Evolutionary conservation across 2,888 invertebrate genomes (phyloP), one percentile per base, ranked within the genome.

Genomic region (Acrobeloides nanus): DNA sequence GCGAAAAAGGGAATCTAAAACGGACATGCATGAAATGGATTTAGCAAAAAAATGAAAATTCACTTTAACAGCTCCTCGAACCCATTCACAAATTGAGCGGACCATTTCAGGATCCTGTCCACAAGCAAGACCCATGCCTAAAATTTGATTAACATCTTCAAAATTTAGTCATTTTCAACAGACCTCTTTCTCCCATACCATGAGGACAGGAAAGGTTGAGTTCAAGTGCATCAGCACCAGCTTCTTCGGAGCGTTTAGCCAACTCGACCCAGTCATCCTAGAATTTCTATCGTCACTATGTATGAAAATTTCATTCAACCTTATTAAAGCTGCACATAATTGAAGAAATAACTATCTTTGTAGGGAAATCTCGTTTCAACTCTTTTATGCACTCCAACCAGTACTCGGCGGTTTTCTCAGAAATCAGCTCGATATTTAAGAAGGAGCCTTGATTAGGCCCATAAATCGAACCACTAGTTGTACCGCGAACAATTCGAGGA

Each of bases 91-190:
- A 69, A 97, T 95, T 55, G 85, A 83, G 60, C 83, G 81, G 1
- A 97, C 93, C 51, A 90, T 75, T 24, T 83, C 82, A 0, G 90
- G 86, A 74, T 89, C 84, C 81, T 93, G 92, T 48, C 95, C 95
- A 76, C 95, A 95, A 37, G 95, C 95, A 42, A 97, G 78, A 0
- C 95, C 97, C 95, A 97, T 95, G 32, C 93, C 93, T 10, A 86
- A 83, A 75, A 34, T 4, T 10, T n/a, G 7, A 17, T n/a, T 8
- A n/a, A 18, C 12, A 6, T 21, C 7, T 21, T 15, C 7, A 7
- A 7, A 35, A 35, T 7, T 35, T 7, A 21, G 29, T 38, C 10
- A 12, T 20, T 6, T 18, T 10, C 12, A 12, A 10, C n/a, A 10
- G 10, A 48, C 62, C 68, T 32, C 70, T 61, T 48, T 70, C 70